phyloP scores from a whole-genome alignment of 2,113 vertebrate genomes.

The Alosa alosa region DNA sequence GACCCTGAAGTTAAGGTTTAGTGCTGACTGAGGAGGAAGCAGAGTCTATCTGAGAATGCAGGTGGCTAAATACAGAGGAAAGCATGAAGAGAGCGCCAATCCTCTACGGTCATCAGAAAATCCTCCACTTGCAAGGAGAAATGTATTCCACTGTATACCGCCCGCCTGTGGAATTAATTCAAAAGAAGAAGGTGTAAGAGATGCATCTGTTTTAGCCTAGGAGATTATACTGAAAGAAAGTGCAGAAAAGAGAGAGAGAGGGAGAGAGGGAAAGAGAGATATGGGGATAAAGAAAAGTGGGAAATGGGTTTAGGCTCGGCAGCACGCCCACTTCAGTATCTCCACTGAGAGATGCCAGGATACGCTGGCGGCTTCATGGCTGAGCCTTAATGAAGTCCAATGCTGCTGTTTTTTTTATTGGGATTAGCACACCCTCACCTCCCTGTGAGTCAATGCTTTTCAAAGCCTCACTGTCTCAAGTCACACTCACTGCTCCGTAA shows the following conservation, averaged over 20 bases:
- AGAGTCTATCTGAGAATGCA: background rate
- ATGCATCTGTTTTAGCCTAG: constrained; percentile 18
- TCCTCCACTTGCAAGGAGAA: background rate
- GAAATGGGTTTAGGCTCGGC: background rate
- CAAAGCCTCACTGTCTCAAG: background rate
- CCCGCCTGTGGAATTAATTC: constrained; percentile 19
- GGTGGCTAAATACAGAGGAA: background rate
- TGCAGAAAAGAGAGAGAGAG: background rate
- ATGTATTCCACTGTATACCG: constrained; percentile 7
- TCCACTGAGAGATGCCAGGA: background rate
- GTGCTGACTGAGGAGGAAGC: background rate
- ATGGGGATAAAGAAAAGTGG: constrained; percentile 26
- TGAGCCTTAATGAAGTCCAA: constrained; percentile 10
- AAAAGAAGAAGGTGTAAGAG: background rate
- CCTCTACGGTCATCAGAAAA: background rate
- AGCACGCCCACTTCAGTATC: background rate
- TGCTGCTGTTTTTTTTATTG: background rate
- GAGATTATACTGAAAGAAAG: background rate
- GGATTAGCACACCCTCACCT: constrained; percentile 5
- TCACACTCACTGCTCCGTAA: background rate
- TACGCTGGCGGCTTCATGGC: background rate
- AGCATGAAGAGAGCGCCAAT: background rate
- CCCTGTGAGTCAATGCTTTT: background rate
- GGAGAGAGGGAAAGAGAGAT: background rate
- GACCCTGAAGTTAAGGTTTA: background rate